Conservation (phyloP, 2,888 invertebrate genomes). For the Periphyllus acericola region DNA sequence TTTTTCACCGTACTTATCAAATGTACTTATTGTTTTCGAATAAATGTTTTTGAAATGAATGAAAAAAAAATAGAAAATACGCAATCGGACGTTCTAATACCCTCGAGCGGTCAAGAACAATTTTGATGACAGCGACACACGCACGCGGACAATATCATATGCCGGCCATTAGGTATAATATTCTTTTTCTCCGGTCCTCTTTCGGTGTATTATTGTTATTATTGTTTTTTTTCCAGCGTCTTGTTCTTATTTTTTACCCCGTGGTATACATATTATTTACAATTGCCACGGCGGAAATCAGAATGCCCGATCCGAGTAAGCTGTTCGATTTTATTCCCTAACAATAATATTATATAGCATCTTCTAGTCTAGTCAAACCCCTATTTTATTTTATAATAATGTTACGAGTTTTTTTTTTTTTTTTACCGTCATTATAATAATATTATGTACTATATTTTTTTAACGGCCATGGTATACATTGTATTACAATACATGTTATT, state of each 20-base stretch:
- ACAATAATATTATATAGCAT: not conserved
- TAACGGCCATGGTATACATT: too few relatives aligned
- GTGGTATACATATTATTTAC: not conserved
- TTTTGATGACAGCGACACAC: slow-evolving; percentile 20
- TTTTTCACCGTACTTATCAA: too few relatives aligned
- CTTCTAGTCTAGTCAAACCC: not conserved
- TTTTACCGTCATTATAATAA: too few relatives aligned
- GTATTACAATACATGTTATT: too few relatives aligned
- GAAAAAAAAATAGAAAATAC: too few relatives aligned
- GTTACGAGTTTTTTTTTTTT: too few relatives aligned
- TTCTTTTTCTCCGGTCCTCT: not conserved
- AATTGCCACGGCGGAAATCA: not conserved
- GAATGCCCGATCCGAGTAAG: not conserved
- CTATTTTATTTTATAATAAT: not conserved
- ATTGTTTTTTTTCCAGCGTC: not conserved
- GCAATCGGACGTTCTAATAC: slow-evolving; percentile 14
- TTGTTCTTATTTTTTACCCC: not conserved
- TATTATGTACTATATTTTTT: too few relatives aligned
- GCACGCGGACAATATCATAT: not conserved
- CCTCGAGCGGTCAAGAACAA: slow-evolving; percentile 22
- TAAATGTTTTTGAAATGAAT: too few relatives aligned
- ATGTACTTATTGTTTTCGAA: too few relatives aligned
- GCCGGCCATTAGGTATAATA: not conserved
- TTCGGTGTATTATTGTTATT: slow-evolving; percentile 24
- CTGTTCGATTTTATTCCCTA: not conserved